These are phyloP conservation scores for Brachyptera putata DNA, from an alignment of 2,888 invertebrate species.

Conservation along the genomic window DNA sequence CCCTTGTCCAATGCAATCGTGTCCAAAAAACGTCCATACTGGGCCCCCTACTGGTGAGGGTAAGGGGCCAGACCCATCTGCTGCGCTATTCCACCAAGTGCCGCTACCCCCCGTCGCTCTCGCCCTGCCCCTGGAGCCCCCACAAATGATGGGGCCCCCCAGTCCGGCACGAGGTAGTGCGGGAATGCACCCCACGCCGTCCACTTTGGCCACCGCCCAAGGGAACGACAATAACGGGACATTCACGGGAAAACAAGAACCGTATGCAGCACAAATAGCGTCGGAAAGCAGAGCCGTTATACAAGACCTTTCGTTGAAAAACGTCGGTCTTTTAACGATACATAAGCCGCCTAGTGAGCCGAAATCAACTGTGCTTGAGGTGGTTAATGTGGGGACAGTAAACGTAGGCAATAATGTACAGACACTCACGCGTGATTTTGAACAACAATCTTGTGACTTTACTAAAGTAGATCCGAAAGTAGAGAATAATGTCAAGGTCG, in stretches of 20 bases:
- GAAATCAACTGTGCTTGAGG: neutral
- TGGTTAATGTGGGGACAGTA: neutral
- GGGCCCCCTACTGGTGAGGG: conserved; percentile 96
- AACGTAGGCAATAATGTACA: neutral
- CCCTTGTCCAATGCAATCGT: conserved; percentile 88
- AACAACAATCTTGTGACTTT: neutral
- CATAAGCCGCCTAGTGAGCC: neutral
- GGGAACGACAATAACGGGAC: neutral
- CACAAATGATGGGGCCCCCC: conserved; percentile 53
- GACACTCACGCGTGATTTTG: conserved; percentile 5
- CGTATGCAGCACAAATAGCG: neutral
- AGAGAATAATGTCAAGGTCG: conserved; percentile 20
- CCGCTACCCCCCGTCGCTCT: conserved; percentile 48
- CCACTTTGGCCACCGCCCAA: conserved; percentile 26
- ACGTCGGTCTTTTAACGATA: neutral
- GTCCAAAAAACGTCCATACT: conserved; percentile 98
- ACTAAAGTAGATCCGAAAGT: conserved; percentile 4
- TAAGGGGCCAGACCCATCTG: conserved; percentile 55
- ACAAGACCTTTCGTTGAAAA: neutral
- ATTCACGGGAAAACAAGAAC: neutral
- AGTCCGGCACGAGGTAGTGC: conserved; percentile 66
- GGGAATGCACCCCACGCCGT: conserved; percentile 45
- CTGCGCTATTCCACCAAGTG: conserved; percentile 37
- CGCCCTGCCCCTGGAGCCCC: conserved; percentile 49
- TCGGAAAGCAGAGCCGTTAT: neutral